Conservation (phyloP, 1,140 invertebrate genomes). For the Sycophaga agraensis region DNA sequence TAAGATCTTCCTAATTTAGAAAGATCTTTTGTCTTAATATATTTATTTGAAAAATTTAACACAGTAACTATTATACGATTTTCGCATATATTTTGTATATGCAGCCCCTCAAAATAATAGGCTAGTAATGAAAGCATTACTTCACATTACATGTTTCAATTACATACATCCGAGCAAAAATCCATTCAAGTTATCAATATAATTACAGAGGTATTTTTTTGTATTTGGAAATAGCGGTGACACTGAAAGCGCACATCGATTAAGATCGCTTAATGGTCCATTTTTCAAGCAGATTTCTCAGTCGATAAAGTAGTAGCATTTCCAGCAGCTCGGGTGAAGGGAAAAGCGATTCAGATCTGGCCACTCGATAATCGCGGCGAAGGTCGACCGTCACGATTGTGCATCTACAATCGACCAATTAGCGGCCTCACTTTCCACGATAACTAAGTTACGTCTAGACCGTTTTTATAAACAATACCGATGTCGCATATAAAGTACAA, state of each 20-base stretch:
- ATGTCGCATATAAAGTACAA: neutral
- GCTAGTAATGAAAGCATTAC: neutral
- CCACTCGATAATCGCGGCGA: neutral
- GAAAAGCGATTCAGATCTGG: neutral
- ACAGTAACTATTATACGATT: neutral
- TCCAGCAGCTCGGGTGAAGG: neutral
- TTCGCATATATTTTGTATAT: neutral
- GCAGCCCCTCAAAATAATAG: neutral
- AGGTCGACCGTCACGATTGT: neutral
- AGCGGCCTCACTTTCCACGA: neutral
- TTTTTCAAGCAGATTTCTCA: neutral
- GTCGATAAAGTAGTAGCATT: neutral
- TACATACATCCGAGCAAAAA: neutral
- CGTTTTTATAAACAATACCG: neutral
- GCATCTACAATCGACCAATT: constrained; percentile 7
- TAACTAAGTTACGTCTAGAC: neutral
- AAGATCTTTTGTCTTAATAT: neutral
- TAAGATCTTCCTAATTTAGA: too few species aligned
- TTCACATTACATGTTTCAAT: neutral
- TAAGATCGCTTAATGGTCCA: neutral
- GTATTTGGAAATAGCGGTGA: neutral
- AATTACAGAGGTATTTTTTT: neutral
- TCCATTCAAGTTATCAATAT: neutral
- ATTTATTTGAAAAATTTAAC: neutral
- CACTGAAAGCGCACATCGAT: neutral